Base-by-base conservation (phyloP, 2,113 vertebrate species). In the Antechinus flavipes region DNA sequence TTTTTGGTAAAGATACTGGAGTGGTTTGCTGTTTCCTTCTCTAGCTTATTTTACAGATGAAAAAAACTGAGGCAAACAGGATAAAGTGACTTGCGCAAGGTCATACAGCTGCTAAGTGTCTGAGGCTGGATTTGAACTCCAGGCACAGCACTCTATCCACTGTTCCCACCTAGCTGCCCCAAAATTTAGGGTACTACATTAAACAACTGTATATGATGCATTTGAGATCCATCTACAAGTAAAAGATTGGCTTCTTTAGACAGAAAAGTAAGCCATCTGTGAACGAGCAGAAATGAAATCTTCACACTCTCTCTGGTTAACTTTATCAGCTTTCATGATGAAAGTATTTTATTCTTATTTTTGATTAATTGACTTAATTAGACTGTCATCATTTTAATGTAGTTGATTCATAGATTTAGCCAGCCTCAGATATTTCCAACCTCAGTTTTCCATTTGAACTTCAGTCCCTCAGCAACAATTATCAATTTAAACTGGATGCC, bases 311-410 rank as follows among this genome's bases (percentile, higher is more conserved):
- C 19, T 84, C 5, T 16, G 19, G 68, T 84, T 84, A 84, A 84
- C 68, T 42, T 84, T 6, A 84, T 84, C 68, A 84, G n/a, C 68
- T 84, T 16, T 84, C 68, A 84, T 84, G 68, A 84, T 84, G 42
- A 22, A 84, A 84, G 68, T 42, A 84, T 42, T 84, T 42, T 42
- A 84, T 84, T 84, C n/a, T n/a, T 42, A 42, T n/a, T 84, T 84
- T 84, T 84, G 68, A 84, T 84, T 42, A 84, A 84, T 84, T 84
- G 68, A 84, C 68, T 84, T 84, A 84, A 84, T 42, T 84, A n/a
- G 68, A 1, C n/a, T 84, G 68, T 42, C 68, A 84, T 84, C n/a
- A 84, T 42, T 84, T 42, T 84, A 42, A 84, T 42, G 7, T 84
- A 42, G n/a, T 19, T n/a, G 30, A n/a, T 76, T 76, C 61, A n/a